Evolutionary conservation across 2,888 invertebrate genomes (phyloP), one percentile per base, ranked within the genome.

Genomic region (Suillia variegata): DNA sequence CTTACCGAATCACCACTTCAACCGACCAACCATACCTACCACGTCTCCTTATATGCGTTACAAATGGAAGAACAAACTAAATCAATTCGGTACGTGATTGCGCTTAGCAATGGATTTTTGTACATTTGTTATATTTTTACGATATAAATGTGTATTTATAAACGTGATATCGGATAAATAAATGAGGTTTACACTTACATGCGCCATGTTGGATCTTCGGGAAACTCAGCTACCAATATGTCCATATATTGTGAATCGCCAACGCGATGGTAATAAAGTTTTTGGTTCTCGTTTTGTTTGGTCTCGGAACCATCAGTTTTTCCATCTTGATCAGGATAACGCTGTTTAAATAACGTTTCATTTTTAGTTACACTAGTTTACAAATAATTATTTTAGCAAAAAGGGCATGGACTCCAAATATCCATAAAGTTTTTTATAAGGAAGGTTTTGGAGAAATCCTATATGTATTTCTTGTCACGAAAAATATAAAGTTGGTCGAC

Each of bases 231-330:
- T 12, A 91, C 91, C 52, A 96, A 82, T 47, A 96, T 85, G 84
- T 98, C 98, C 54, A 94, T 88, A 0, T 87, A 84, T 79, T 97
- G 96, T 12, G 89, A 84, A 31, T 96, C 94, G 70, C 94, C 92
- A 59, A 99, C 81, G 56, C 86, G 84, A 82, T 99, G 99, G 83
- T 94, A 99, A 81, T 89, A 97, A 48, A 99, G 84, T 80, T 97
- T 97, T 82, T 99, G 98, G 83, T 95, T 89, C 75, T 91, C 87
- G 80, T 92, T 94, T 69, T 89, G 87, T 61, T 89, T 87, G 0
- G 96, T 96, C 83, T 96, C 96, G 0, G 94, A 94, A 1, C 98
- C 98, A 84, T 96, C 96, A 2, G 91, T 88, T 83, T 93, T 92
- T 24, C 93, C 94, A 54, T 85, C 85, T 75, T 91, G 89, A 51